These are phyloP conservation scores for Drosophila suzukii DNA, from an alignment of 1,140 invertebrate species.

Conservation along the genomic window DNA sequence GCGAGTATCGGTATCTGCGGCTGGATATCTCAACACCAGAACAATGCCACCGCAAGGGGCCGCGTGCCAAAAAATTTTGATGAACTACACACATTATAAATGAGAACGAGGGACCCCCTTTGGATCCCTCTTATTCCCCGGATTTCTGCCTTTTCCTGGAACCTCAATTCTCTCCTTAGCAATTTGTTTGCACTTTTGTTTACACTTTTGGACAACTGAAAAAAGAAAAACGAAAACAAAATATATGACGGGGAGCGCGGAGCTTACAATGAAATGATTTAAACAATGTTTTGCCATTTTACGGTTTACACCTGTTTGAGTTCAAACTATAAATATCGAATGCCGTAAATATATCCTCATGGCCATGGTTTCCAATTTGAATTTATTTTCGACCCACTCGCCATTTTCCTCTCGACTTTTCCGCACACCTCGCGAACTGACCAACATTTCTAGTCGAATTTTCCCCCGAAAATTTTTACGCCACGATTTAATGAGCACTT, in stretches of 20 bases:
- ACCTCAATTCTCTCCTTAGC: constrained; percentile 15
- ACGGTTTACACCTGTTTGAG: constrained; percentile 81
- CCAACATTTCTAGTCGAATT: constrained; percentile 63
- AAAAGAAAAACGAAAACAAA: background rate
- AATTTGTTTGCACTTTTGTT: constrained; percentile 54
- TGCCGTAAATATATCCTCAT: constrained; percentile 69
- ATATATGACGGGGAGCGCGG: background rate
- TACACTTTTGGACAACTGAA: constrained; percentile 17
- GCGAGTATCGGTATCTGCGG: constrained; percentile 46
- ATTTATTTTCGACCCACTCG: constrained; percentile 48
- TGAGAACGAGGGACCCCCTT: constrained; percentile 13
- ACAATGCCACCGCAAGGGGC: constrained; percentile 52
- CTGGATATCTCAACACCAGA: constrained; percentile 58
- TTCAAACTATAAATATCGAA: constrained; percentile 77
- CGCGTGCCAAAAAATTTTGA: constrained; percentile 78
- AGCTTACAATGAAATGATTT: constrained; percentile 82
- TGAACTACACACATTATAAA: constrained; percentile 67
- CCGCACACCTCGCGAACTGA: constrained; percentile 19
- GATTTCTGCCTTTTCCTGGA: constrained; percentile 20
- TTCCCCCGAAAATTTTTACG: constrained; percentile 57
- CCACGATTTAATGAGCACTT: constrained; percentile 75
- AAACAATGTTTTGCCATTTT: constrained; percentile 80
- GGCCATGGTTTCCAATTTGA: constrained; percentile 62
- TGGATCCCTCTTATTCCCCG: constrained; percentile 17
- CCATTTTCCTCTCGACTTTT: constrained; percentile 12